Base-by-base conservation (phyloP, 2,888 invertebrate species). In the Melieria omissa region DNA sequence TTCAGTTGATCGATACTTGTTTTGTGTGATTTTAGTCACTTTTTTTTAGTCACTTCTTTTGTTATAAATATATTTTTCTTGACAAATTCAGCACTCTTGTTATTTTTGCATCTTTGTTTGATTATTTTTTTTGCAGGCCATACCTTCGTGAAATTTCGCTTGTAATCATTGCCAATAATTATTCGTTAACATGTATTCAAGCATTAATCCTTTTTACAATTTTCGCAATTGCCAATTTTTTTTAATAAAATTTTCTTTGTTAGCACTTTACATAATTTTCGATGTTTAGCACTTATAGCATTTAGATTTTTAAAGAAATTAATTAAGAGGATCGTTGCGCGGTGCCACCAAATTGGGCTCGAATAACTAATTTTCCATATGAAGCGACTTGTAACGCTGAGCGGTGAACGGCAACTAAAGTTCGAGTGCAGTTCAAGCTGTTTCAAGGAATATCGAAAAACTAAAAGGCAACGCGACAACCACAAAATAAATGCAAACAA, bases 361-460 rank as follows among this genome's bases (percentile, higher is more conserved):
- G n/a, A 47, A 57, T 58, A 62, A 52, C 65, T 46, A 9, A 42
- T 54, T 65, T 47, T 73, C 61, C 29, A 65, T 47, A 58, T 10
- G 65, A 68, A 72, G 74, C 85, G 80, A 85, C 85, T 85, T 81
- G 82, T 80, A 84, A 80, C 86, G 83, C 81, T 81, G 86, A 85
- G 83, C 83, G 81, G 80, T 84, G 83, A 82, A 84, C 81, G 81
- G 82, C 85, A 83, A 85, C 85, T 85, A 86, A 83, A 83, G 84
- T 81, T 78, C 71, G 72, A 80, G 76, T 77, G 79, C 82, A 80
- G 79, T 78, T 78, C 79, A 78, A 79, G 80, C 57, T 63, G 69
- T 67, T 58, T 8, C 52, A 64, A 71, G 62, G 70, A 78, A 78
- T 79, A 82, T 82, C 76, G 79, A 58, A 72, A 58, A 61, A 74